Base-by-base conservation (phyloP, 2,113 vertebrate genomes). In the Pangasianodon hypophthalmus region DNA sequence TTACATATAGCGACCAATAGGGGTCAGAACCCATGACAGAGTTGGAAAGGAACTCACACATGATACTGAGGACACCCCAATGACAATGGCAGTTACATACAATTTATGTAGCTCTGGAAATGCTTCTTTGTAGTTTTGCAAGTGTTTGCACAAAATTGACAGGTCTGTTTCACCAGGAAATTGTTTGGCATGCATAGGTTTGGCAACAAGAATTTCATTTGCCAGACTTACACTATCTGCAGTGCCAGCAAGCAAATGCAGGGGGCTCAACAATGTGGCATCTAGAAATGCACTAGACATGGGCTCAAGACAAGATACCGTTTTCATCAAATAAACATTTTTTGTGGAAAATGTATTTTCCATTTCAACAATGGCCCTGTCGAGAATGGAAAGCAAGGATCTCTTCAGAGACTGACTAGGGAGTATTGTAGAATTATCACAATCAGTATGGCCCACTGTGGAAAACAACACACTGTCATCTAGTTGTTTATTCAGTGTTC, bases 291-390 rank as follows among this genome's bases (percentile, higher is more conserved):
- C 62, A 85, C 52, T 54, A 89, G 54, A 79, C 5, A 4, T 85
- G 7, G 69, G 88, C 37, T 50, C 69, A 86, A 86, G 41, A 52
- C 7, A 50, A 37, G 71, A 79, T 89, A 84, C 62, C 8, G 62
- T n/a, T 88, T 50, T 84, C 87, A 88, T 75, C 14, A 58, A 56
- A 32, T 87, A 64, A 83, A 88, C 8, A 56, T 71, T 81, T 64
- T 46, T 81, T 37, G 37, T 81, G 58, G 60, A 71, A 90, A 90
- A 82, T 83, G 81, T 84, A 26, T 50, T 84, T 75, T 88, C 85
- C 54, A 87, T 90, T 75, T 88, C 79, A n/a, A 41, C 18, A 56
- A 83, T 67, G 16, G 64, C 64, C 18, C 67, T 54, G 69, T 85
- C 44, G 2, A 79, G 79, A 87, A 85, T 88, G 56, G 32, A 60